Evolutionary conservation across 2,888 invertebrate genomes (phyloP).

Genomic region (Fissipunctia ypsillon): DNA sequence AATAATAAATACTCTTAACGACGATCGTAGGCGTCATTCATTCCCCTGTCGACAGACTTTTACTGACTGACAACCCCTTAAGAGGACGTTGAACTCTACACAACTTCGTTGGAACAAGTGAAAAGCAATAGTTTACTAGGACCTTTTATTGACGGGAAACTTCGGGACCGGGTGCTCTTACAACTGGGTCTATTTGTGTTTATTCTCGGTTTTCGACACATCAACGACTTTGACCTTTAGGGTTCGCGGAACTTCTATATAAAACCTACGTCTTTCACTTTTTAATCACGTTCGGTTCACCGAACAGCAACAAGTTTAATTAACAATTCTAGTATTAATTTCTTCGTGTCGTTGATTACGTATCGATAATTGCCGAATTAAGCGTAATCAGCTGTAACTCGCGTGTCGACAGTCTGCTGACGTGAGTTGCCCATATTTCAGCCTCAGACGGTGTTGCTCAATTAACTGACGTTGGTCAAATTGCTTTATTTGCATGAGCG

Average conservation of each 20-base stretch:
- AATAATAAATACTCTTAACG: constrained; percentile 67
- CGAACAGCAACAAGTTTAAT: constrained; percentile 35
- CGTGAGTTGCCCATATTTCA: constrained; percentile 72
- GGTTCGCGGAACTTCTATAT: constrained; percentile 36
- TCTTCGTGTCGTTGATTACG: constrained; percentile 48
- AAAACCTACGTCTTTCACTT: constrained; percentile 49
- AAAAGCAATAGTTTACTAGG: constrained; percentile 58
- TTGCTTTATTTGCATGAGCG: constrained; percentile 83
- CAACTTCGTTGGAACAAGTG: constrained; percentile 46
- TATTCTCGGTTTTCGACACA: constrained; percentile 65
- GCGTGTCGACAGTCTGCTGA: constrained; percentile 58
- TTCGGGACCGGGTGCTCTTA: constrained; percentile 34
- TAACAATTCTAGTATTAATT: constrained; percentile 38
- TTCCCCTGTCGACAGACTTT: constrained; percentile 58
- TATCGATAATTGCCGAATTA: constrained; percentile 68
- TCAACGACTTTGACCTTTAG: constrained; percentile 71
- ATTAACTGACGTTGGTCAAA: constrained; percentile 75
- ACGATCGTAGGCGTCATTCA: constrained; percentile 69
- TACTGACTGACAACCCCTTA: constrained; percentile 51
- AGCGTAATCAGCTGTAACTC: constrained; percentile 62
- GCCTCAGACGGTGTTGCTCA: constrained; percentile 69
- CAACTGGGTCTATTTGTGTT: constrained; percentile 44
- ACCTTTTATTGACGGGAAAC: constrained; percentile 54
- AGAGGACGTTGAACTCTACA: constrained; percentile 55
- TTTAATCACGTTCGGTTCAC: constrained; percentile 49